Percentiles rank a stretch among this genome's conserved stretches.
phyloP scores from a whole-genome alignment of 2,888 invertebrate genomes.

The Mechanitis mazaeus region DNA sequence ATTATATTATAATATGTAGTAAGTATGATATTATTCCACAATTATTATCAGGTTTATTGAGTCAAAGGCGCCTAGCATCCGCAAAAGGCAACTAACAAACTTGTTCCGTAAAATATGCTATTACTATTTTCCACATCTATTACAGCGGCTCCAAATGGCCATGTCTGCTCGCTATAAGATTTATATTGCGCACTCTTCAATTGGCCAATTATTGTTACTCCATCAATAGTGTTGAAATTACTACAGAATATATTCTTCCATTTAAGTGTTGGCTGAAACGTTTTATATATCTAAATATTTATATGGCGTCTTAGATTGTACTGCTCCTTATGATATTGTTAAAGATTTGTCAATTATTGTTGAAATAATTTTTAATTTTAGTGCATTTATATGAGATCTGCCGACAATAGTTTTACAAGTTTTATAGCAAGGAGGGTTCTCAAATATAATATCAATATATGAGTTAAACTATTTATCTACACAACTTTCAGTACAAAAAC shows the following conservation, averaged over 20 bases:
- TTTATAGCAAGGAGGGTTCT: no score
- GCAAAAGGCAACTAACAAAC: slow-evolving; percentile 34
- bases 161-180: slow-evolving; percentile 46
- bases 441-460: no score
- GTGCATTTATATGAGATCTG: no score
- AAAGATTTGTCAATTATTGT: no score
- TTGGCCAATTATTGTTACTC: slow-evolving; percentile 38
- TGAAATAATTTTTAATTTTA: no score
- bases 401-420: no score
- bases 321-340: no score
- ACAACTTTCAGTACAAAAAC: no score
- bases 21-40: no score
- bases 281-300: not conserved
- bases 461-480: no score
- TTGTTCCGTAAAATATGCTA: slow-evolving; percentile 58
- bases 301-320: no score
- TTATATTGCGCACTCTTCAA: slow-evolving; percentile 51
- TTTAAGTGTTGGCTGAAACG: not conserved
- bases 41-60: not conserved
- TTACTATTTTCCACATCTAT: slow-evolving; percentile 67
- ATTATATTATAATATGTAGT: no score
- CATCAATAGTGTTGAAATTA: slow-evolving; percentile 22
- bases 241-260: not conserved
- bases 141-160: slow-evolving; percentile 55
- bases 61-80: slow-evolving; percentile 9